Evolutionary conservation across 2,888 invertebrate species (phyloP), one percentile per base, ranked within the genome.

Genomic region (Mechanitis messenoides): DNA sequence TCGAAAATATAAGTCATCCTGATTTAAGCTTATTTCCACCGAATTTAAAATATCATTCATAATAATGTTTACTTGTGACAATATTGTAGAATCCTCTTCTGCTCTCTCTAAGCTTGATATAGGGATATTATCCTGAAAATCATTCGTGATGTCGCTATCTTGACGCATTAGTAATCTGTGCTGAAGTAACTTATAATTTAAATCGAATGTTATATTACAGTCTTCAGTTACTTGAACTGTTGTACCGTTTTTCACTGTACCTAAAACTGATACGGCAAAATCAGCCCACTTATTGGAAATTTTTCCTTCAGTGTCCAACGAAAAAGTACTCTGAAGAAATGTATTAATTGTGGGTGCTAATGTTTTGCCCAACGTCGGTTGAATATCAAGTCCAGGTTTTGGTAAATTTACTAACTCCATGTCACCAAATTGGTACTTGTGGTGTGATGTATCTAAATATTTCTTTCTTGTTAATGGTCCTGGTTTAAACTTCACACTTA

Each of bases 1-100:
- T 53, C 68, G 69, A 47, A 72, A 71, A 68, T 74, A 89, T 64
- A 93, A 81, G 2, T 83, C 79, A 72, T 92, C 90, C 75, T 92
- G 92, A 62, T 91, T 83, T 72, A 92, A 83, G 70, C 91, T 91
- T 47, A 92, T 91, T 74, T 93, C 92, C 45, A 93, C 91, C n/a
- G 92, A 88, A 68, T 90, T 86, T 59, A 94, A 77, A 71, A 94
- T 89, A 64, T 91, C 87, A 42, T 84, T 75, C 54, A 93, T 68
- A 35, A 93, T 79, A 6, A 80, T 80, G 74, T 84, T 79, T 45
- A 89, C 77, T 67, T 80, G 84, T 53, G 73, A 65, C 54, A 68
- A 58, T 35, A 72, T 66, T 59, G 68, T 57, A 50, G 55, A 45
- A 9, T 56, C 55, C 35, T 65, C 46, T 61, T 64, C 46, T 33